Conservation (phyloP, 2,113 vertebrate species). For the Rhegmatorhina hoffmannsi region DNA sequence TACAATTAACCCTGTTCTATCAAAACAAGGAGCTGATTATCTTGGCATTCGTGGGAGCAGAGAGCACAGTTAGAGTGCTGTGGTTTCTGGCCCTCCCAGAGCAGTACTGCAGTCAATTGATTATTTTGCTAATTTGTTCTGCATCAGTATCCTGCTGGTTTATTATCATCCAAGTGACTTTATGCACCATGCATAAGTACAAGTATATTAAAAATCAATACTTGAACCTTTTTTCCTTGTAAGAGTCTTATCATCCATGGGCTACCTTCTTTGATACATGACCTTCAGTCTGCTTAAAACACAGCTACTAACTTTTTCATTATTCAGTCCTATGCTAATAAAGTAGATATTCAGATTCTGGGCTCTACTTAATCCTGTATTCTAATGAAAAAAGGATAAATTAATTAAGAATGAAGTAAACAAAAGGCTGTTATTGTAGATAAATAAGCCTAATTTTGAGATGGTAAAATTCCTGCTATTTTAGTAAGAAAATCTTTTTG, state of each 20-base stretch:
- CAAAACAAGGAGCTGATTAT: constrained; percentile 49
- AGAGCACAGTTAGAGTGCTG: neutral
- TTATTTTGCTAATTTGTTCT: constrained; percentile 71
- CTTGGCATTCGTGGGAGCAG: constrained; percentile 33
- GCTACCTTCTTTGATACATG: neutral
- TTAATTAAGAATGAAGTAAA: neutral
- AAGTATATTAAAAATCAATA: constrained; percentile 67
- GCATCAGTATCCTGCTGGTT: constrained; percentile 49
- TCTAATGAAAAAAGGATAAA: neutral
- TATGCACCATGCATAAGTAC: constrained; percentile 18
- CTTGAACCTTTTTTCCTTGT: constrained; percentile 31
- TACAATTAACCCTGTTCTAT: constrained; percentile 47
- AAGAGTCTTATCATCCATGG: constrained; percentile 13
- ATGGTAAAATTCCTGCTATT: neutral
- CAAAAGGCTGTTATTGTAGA: neutral
- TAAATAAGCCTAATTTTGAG: neutral
- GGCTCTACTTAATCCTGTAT: neutral
- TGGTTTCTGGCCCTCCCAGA: constrained; percentile 2
- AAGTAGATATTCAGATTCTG: neutral
- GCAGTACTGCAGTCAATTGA: constrained; percentile 33
- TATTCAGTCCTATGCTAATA: neutral
- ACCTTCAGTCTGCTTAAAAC: neutral
- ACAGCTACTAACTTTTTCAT: neutral
- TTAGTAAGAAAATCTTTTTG: neutral
- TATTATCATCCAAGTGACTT: constrained; percentile 51